A percentile compares a stretch with the other conserved stretches of the same genome.
Evolutionary conservation across 2,888 invertebrate species (phyloP).

Genomic region (Acholoe squamosa): DNA sequence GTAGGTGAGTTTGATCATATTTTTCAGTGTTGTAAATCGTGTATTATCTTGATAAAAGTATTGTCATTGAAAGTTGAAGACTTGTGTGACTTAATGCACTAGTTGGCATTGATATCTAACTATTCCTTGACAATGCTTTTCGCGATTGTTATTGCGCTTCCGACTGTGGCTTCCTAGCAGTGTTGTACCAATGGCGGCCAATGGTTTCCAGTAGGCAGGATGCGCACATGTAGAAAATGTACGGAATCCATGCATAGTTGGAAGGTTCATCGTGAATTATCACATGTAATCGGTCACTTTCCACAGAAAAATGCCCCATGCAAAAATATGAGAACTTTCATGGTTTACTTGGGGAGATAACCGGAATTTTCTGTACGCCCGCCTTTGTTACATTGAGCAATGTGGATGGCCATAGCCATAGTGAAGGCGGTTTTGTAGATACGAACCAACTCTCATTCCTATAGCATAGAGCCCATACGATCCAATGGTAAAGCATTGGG

Average conservation of each 20-base stretch:
- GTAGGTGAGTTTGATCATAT: background rate
- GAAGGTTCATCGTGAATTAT: background rate
- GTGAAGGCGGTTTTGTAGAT: slow-evolving; percentile 62
- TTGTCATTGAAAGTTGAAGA: background rate
- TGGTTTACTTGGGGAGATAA: slow-evolving; percentile 50
- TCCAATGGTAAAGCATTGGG: slow-evolving; percentile 64
- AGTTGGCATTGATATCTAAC: slow-evolving; percentile 8
- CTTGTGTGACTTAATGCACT: slow-evolving; percentile 14
- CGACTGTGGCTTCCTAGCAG: slow-evolving; percentile 48
- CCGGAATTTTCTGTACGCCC: slow-evolving; percentile 55
- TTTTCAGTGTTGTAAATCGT: background rate
- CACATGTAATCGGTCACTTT: background rate
- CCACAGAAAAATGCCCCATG: background rate
- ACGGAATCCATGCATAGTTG: background rate
- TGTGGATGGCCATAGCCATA: slow-evolving; percentile 64
- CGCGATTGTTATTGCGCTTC: slow-evolving; percentile 4
- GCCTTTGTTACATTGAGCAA: slow-evolving; percentile 68
- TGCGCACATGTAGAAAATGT: slow-evolving; percentile 40
- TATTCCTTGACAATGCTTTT: slow-evolving; percentile 46
- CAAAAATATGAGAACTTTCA: slow-evolving; percentile 62
- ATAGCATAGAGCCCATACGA: slow-evolving; percentile 61
- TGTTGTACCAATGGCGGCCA: slow-evolving; percentile 60
- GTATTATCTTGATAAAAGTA: background rate
- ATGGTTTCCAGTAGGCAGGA: slow-evolving; percentile 55
- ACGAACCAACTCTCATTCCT: slow-evolving; percentile 64